Evolutionary conservation across 2,797 vertebrate species (phyloP), one percentile per base, ranked within the genome.

Genomic region (Channa striata): DNA sequence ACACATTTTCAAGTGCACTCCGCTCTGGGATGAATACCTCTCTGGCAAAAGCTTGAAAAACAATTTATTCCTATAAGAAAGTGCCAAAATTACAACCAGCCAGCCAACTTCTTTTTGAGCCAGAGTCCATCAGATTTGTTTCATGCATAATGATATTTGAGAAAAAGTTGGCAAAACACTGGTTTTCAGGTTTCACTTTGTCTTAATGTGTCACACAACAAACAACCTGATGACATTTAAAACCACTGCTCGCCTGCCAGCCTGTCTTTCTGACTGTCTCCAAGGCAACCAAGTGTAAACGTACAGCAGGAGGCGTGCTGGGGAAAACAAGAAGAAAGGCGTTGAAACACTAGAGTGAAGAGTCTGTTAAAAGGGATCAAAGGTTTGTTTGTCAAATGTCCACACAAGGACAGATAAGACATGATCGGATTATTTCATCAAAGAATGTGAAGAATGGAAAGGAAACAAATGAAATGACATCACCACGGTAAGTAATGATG

Each of bases 241-340:
- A 82, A 64, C 23, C 79, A 52, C 39, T 60, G 74, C 71, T 52
- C 14, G 36, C n/a, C 74, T 61, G 72, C 53, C 49, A 33, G 49
- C 7, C 49, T 14, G 54, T 3, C 84, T 67, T 71, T 71, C 72
- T 50, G 56, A 25, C 71, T 40, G 59, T 93, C 86, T 78, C 93
- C 93, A 80, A 59, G 83, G 90, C 53, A 89, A 94, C 93, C 86
- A 58, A 90, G 79, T 84, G 91, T 93, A 94, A 94, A 94, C 93
- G 52, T 85, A 91, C 68, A 51, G 79, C 82, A 85, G 85, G 79
- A 83, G 81, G 83, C 21, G 66, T 68, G 78, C 72, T n/a, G 46
- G 59, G 23, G 43, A 37, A 52, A 53, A 17, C 25, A 34, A 67
- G 30, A 64, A 66, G 52, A 57, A 62, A 72, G 62, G 65, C 78